phyloP scores from a whole-genome alignment of 1,140 invertebrate genomes.

The Leguminivora glycinivorella region DNA sequence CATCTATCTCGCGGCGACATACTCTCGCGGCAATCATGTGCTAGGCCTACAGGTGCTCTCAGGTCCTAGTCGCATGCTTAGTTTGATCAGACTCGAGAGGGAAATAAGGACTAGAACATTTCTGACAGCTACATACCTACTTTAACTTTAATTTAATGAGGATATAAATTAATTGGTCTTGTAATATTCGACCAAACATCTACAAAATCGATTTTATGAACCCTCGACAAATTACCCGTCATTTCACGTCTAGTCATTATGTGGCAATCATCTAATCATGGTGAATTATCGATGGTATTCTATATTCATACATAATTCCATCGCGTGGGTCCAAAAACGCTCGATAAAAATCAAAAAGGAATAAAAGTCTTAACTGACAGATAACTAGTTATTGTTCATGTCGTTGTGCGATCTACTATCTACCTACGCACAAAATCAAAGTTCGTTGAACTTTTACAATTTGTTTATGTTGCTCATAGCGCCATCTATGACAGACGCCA shows the following conservation, averaged over 20 bases:
- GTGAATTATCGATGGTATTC: constrained; percentile 9
- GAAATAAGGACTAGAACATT: too few species aligned
- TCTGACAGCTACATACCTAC: too few species aligned
- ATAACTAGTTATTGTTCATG: constrained; percentile 19
- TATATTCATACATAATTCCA: constrained; percentile 11
- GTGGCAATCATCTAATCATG: constrained; percentile 19
- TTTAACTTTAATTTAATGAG: too few species aligned
- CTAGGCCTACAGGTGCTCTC: too few species aligned
- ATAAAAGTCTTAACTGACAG: constrained; percentile 2
- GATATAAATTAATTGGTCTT: background rate
- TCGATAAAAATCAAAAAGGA: background rate
- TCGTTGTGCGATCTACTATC: constrained; percentile 23
- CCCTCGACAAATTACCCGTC: constrained; percentile 1
- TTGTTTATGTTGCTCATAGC: constrained; percentile 20
- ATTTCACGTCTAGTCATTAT: constrained; percentile 26
- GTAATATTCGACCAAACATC: background rate
- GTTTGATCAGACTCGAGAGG: too few species aligned
- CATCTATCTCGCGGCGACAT: too few species aligned
- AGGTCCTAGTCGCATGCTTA: too few species aligned
- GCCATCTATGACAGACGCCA: constrained; percentile 23
- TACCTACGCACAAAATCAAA: constrained; percentile 24
- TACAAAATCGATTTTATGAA: background rate
- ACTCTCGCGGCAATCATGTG: too few species aligned
- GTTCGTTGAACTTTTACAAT: constrained; percentile 11
- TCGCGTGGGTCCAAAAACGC: constrained; percentile 19